Conservation (phyloP, 2,888 invertebrate genomes). For the Hylaea fasciaria region DNA sequence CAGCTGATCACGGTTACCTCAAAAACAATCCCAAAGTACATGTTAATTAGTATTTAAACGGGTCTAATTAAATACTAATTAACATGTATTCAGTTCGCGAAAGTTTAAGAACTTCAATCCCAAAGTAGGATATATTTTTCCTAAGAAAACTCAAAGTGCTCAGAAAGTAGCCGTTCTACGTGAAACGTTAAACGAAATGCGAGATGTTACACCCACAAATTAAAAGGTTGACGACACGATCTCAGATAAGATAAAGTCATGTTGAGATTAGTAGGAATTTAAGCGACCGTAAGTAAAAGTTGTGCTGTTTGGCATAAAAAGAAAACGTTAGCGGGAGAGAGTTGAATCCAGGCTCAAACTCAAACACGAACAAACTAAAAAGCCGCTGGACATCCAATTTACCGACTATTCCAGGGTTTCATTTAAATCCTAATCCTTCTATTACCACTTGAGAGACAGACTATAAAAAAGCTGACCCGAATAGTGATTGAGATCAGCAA, state of each 20-base stretch:
- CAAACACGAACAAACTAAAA: too few species aligned
- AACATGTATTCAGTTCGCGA: too few species aligned
- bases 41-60: too few species aligned
- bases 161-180: slow-evolving; percentile 13
- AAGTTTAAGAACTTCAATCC: too few species aligned
- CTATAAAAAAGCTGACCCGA: too few species aligned
- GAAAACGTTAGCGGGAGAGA: slow-evolving; percentile 21
- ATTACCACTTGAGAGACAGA: too few species aligned
- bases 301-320: slow-evolving; percentile 36
- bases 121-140: not conserved
- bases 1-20: not conserved
- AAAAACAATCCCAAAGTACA: not conserved
- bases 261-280: slow-evolving; percentile 46
- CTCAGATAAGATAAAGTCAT: slow-evolving; percentile 51
- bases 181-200: slow-evolving; percentile 20
- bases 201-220: slow-evolving; percentile 37
- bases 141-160: slow-evolving; percentile 5
- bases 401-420: too few species aligned
- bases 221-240: slow-evolving; percentile 53
- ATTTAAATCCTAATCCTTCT: too few species aligned
- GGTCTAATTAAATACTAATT: too few species aligned
- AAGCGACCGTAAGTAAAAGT: slow-evolving; percentile 44
- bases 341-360: too few species aligned
- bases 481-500: too few species aligned
- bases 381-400: too few species aligned